These are phyloP conservation scores for Charaxes varanes DNA, from an alignment of 1,140 invertebrate species.

Conservation along the genomic window DNA sequence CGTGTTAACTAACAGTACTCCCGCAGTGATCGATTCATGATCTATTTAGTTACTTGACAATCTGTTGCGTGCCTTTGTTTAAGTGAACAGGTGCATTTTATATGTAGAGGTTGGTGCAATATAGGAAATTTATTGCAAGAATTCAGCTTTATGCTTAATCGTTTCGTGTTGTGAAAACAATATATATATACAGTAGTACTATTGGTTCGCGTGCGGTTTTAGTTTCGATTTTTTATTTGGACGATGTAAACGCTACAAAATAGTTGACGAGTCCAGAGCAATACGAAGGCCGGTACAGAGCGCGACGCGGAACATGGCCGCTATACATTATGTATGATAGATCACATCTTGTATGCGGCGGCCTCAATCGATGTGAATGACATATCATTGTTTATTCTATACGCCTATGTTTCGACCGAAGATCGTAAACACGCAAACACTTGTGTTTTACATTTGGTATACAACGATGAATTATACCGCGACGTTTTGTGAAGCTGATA, in stretches of 20 bases:
- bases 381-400: constrained; percentile 71
- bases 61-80: constrained; percentile 3
- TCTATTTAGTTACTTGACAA: constrained; percentile 21
- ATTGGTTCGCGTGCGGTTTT: too few relatives aligned
- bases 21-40: constrained; percentile 29
- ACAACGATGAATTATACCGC: constrained; percentile 39
- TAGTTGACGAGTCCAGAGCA: constrained; percentile 15
- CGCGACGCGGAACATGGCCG: constrained; percentile 43
- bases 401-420: constrained; percentile 52
- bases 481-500: constrained; percentile 20
- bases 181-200: too few relatives aligned
- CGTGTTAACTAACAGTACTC: constrained; percentile 35
- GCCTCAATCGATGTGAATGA: constrained; percentile 71
- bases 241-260: too few relatives aligned
- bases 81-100: too few relatives aligned
- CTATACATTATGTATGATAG: constrained; percentile 66
- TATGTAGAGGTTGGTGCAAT: too few relatives aligned
- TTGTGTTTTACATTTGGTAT: constrained; percentile 57
- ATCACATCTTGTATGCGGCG: constrained; percentile 66
- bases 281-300: constrained; percentile 34
- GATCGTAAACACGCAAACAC: constrained; percentile 65
- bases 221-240: too few relatives aligned
- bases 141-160: too few relatives aligned
- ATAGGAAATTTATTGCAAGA: too few relatives aligned
- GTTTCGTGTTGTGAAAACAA: too few relatives aligned